A percentile compares a stretch with the other conserved stretches of the same genome.
phyloP scores from a whole-genome alignment of 2,888 invertebrate species.

The Trichogramma evanescens region DNA sequence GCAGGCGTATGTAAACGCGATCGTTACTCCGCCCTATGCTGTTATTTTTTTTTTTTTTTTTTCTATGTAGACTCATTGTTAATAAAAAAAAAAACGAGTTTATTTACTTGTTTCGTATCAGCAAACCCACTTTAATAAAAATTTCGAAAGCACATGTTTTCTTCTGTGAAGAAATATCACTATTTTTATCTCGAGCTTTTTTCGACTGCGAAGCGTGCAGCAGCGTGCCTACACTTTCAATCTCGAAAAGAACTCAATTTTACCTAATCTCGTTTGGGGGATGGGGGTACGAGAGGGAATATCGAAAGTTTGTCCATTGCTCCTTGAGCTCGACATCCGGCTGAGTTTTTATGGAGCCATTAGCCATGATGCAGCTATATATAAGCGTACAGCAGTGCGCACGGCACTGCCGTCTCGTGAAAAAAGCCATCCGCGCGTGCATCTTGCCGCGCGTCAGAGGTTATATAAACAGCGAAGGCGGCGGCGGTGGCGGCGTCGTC shows the following conservation, averaged over 20 bases:
- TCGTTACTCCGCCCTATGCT: no score
- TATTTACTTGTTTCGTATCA: no score
- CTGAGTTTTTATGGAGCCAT: conserved; percentile 41
- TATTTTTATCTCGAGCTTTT: no score
- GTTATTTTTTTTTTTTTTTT: no score
- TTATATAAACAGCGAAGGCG: background rate
- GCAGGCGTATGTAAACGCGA: no score
- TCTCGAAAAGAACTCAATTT: conserved; percentile 19
- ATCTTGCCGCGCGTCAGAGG: conserved; percentile 4
- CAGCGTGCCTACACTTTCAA: conserved; percentile 13
- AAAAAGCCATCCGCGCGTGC: conserved; percentile 15
- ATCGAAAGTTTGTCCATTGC: conserved; percentile 37
- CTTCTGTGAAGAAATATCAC: no score
- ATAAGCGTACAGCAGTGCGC: conserved; percentile 24
- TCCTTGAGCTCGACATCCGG: conserved; percentile 29
- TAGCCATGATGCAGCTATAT: conserved; percentile 30
- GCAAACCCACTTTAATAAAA: no score
- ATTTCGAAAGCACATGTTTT: no score
- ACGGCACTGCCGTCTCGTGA: conserved; percentile 16
- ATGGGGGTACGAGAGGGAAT: conserved; percentile 10
- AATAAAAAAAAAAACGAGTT: no score
- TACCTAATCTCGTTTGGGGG: conserved; percentile 32
- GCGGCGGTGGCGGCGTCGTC: background rate
- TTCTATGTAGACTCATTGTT: no score
- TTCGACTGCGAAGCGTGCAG: background rate